Evolutionary conservation across 2,797 vertebrate species (phyloP).

Genomic region (Apogon talboti): DNA sequence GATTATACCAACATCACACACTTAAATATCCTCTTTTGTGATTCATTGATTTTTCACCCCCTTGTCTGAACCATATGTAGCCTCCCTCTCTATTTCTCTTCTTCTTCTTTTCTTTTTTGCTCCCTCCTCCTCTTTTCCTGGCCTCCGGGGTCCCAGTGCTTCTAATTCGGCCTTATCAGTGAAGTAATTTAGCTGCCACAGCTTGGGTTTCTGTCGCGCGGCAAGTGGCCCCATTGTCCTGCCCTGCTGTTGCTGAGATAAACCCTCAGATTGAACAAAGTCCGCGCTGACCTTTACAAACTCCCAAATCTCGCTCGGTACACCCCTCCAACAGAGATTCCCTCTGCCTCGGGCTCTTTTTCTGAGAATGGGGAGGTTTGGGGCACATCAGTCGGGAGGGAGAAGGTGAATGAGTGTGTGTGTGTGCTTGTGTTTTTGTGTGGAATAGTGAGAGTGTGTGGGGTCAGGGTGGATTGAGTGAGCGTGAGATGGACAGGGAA

Average conservation of each 20-base stretch:
- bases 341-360: slow-evolving; percentile 62
- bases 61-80: slow-evolving; percentile 44
- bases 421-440: slow-evolving; percentile 41
- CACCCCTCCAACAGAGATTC: slow-evolving; percentile 72
- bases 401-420: slow-evolving; percentile 37
- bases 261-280: slow-evolving; percentile 99
- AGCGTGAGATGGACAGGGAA: slow-evolving; percentile 78
- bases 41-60: slow-evolving; percentile 68
- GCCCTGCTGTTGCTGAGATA: slow-evolving; percentile 94
- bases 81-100: slow-evolving; percentile 44
- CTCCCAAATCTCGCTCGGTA: slow-evolving; percentile 84
- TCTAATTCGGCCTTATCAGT: slow-evolving; percentile 92
- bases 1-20: slow-evolving; percentile 53
- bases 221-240: slow-evolving; percentile 93
- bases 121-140: slow-evolving; percentile 67
- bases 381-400: slow-evolving; percentile 79
- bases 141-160: slow-evolving; percentile 88
- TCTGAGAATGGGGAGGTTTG: slow-evolving; percentile 70
- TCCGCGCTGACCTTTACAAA: slow-evolving; percentile 96
- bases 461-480: slow-evolving; percentile 85
- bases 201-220: slow-evolving; percentile 95
- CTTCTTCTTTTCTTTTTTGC: slow-evolving; percentile 54
- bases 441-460: slow-evolving; percentile 66
- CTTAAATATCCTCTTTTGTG: slow-evolving; percentile 60
- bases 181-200: slow-evolving; percentile 92